Conservation (phyloP, 1,140 invertebrate species). For the Leptoteleia sp. region DNA sequence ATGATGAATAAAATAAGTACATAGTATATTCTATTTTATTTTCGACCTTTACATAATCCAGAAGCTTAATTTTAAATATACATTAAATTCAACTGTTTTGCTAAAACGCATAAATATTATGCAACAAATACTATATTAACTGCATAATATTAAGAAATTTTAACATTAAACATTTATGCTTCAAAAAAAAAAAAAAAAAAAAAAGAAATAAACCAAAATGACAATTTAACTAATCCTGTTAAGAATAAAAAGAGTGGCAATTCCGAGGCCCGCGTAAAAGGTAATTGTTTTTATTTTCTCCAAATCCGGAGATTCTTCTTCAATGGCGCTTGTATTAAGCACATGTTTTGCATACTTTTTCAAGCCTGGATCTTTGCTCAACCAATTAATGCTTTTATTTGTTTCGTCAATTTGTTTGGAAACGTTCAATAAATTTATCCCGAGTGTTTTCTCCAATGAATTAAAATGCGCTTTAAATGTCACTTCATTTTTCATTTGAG, state of each 20-base stretch:
- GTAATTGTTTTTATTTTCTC: conserved; percentile 44
- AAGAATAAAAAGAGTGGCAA: conserved; percentile 47
- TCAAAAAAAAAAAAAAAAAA: no score
- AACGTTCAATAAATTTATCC: conserved; percentile 30
- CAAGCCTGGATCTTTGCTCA: conserved; percentile 29
- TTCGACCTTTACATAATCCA: no score
- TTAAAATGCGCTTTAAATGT: conserved; percentile 61
- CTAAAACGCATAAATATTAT: no score
- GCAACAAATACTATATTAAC: no score
- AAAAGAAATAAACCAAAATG: no score
- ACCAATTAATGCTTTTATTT: conserved; percentile 27
- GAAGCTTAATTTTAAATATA: no score
- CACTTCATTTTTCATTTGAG: conserved; percentile 70
- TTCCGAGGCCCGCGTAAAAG: conserved; percentile 40
- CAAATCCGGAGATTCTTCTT: conserved; percentile 33
- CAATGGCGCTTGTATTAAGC: not conserved
- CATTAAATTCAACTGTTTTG: no score
- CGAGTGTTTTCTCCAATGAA: conserved; percentile 61
- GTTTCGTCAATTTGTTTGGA: conserved; percentile 42
- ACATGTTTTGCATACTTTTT: conserved; percentile 30
- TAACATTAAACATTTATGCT: no score
- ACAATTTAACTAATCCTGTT: conserved; percentile 47
- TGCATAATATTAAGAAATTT: no score
- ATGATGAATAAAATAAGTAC: no score
- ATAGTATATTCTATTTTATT: no score